A percentile compares a stretch with the other conserved stretches of the same genome.
Evolutionary conservation across 1,140 invertebrate species (phyloP).

Genomic region (Pomacea maculata): DNA sequence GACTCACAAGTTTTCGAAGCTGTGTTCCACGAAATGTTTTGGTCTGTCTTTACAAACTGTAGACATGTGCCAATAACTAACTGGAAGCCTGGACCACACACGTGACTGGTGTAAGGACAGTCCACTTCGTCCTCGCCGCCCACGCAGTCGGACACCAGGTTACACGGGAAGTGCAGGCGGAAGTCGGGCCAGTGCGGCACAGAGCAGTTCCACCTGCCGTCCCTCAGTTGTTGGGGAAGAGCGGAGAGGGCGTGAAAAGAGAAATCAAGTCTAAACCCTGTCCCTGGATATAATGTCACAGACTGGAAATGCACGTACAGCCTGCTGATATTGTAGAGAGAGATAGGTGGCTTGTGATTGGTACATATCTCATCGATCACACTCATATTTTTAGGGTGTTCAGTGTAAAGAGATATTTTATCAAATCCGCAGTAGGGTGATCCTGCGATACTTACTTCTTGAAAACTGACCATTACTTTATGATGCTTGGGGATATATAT

Average conservation of each 20-base stretch:
- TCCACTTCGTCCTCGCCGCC: background rate
- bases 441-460: too few relatives aligned
- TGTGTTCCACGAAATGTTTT: too few relatives aligned
- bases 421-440: too few relatives aligned
- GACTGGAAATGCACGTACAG: background rate
- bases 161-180: slow-evolving; percentile 2
- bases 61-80: background rate
- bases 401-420: too few relatives aligned
- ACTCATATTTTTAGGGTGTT: too few relatives aligned
- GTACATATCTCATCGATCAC: too few relatives aligned
- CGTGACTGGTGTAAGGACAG: slow-evolving; percentile 1
- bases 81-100: background rate
- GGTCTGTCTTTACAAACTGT: too few relatives aligned
- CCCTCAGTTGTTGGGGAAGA: background rate
- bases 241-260: background rate
- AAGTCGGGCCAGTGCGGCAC: slow-evolving; percentile 4
- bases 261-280: slow-evolving; percentile 1
- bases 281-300: background rate
- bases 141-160: slow-evolving; percentile 7
- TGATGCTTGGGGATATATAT: background rate
- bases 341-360: too few relatives aligned
- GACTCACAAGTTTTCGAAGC: too few relatives aligned
- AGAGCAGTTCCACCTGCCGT: slow-evolving; percentile 13
- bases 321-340: background rate
- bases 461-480: too few relatives aligned